These are phyloP conservation scores for Drosophila setifemur DNA, from an alignment of 1,140 invertebrate genomes.

Conservation along the genomic window DNA sequence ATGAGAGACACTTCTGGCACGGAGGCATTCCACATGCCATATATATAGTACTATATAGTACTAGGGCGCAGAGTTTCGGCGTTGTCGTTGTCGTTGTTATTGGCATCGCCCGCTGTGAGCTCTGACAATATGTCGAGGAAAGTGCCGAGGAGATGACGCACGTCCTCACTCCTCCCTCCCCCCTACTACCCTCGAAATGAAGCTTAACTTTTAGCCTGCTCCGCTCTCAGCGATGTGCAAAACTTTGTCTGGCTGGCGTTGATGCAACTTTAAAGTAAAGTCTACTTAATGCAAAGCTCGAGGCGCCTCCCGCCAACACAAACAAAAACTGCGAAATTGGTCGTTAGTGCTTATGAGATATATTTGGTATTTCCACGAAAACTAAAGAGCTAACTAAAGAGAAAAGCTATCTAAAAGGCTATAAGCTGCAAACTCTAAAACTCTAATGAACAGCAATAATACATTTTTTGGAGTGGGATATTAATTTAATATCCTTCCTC, in stretches of 20 bases:
- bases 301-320: conserved; percentile 36
- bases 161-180: not conserved
- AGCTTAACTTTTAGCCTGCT: conserved; percentile 17
- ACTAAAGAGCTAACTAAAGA: conserved; percentile 8
- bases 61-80: conserved; percentile 10
- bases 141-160: not conserved
- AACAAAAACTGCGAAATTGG: conserved; percentile 36
- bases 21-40: conserved; percentile 24
- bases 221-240: conserved; percentile 19
- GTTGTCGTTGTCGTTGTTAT: conserved; percentile 16
- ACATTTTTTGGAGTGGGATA: too few species aligned
- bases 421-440: not conserved
- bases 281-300: conserved; percentile 65
- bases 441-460: too few species aligned
- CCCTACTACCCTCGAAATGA: not conserved
- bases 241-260: conserved; percentile 58
- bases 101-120: conserved; percentile 46
- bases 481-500: too few species aligned
- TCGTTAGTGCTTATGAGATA: conserved; percentile 44
- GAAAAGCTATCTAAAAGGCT: not conserved
- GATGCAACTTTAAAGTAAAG: conserved; percentile 69
- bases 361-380: conserved; percentile 19
- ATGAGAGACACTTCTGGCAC: conserved; percentile 47
- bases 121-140: conserved; percentile 56
- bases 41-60: not conserved